Conservation (phyloP, 2,113 vertebrate genomes). For the Seriola quinqueradiata region DNA sequence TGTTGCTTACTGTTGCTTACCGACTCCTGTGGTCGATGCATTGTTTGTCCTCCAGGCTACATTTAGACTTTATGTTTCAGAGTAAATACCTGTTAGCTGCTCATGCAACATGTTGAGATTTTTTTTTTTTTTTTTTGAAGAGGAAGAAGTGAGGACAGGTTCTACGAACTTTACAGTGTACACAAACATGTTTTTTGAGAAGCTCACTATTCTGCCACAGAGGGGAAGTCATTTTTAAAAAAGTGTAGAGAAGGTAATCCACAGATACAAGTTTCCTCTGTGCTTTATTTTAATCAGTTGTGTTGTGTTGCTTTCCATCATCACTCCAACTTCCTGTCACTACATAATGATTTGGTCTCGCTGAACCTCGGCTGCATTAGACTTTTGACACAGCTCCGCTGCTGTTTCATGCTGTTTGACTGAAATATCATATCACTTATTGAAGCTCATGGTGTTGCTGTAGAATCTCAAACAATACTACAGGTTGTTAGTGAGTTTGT, state of each 20-base stretch:
- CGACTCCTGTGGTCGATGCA: slow-evolving; percentile 32
- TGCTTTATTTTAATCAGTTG: neutral
- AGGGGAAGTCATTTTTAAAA: neutral
- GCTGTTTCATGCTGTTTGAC: neutral
- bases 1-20: neutral
- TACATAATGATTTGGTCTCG: neutral
- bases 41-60: slow-evolving; percentile 34
- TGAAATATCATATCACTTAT: neutral
- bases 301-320: neutral
- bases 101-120: slow-evolving; percentile 28
- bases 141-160: slow-evolving; percentile 9
- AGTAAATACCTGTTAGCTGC: slow-evolving; percentile 48
- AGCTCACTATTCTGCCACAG: neutral
- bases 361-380: neutral
- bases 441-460: neutral
- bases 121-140: neutral
- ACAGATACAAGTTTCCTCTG: neutral
- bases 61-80: slow-evolving; percentile 46
- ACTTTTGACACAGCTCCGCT: neutral
- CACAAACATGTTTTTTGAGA: slow-evolving; percentile 11
- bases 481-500: neutral
- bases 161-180: slow-evolving; percentile 32
- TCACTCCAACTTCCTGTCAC: neutral
- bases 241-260: neutral
- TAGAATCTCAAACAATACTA: neutral